Percentiles rank a stretch among this genome's conserved stretches.
Conservation (phyloP, 2,113 vertebrate genomes). For the Sula dactylatra region DNA sequence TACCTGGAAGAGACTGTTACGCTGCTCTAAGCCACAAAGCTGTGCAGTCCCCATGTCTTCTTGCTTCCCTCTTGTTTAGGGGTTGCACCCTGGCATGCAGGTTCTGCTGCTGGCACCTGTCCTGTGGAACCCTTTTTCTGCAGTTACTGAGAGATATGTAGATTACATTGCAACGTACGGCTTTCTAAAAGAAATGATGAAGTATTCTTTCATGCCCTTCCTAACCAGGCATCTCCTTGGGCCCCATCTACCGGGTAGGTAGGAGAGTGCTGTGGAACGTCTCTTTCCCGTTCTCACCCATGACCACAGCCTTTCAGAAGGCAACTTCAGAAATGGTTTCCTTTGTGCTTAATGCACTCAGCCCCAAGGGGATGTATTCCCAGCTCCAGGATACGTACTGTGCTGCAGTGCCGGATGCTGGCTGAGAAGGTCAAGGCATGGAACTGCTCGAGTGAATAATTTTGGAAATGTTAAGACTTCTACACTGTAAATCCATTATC, state of each 20-base stretch:
- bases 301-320: neutral
- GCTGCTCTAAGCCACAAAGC: neutral
- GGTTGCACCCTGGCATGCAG: neutral
- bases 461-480: neutral
- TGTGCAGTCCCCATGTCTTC: neutral
- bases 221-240: neutral
- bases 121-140: neutral
- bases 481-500: neutral
- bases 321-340: neutral
- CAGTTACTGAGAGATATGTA: neutral
- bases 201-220: neutral
- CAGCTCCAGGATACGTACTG: neutral
- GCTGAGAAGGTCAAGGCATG: neutral
- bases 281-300: neutral
- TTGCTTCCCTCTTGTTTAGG: neutral
- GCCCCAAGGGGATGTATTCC: neutral
- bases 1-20: neutral
- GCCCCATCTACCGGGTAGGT: neutral
- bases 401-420: neutral
- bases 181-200: neutral
- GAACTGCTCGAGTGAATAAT: neutral
- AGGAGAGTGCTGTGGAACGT: neutral
- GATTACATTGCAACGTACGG: neutral
- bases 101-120: neutral
- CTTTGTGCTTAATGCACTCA: neutral